phyloP scores from a whole-genome alignment of 2,888 invertebrate species.

The Cylindroiulus punctatus region DNA sequence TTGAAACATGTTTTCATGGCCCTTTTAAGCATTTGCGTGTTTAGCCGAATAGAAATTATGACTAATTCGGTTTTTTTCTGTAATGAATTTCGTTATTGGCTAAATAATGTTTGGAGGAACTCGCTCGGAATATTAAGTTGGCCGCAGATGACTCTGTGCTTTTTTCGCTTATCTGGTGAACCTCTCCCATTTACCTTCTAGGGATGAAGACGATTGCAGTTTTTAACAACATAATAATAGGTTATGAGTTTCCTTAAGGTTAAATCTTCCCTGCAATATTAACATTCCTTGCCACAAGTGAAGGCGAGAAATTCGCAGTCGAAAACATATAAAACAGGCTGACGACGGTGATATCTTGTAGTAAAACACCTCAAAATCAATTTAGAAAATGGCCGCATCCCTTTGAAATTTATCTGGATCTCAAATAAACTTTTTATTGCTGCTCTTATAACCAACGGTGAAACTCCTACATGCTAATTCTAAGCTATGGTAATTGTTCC shows the following conservation, averaged over 20 bases:
- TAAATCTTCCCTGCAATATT: constrained; percentile 43
- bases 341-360: neutral
- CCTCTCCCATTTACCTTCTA: constrained; percentile 47
- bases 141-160: constrained; percentile 16
- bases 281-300: constrained; percentile 16
- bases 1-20: constrained; percentile 22
- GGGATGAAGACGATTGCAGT: constrained; percentile 40
- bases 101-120: neutral
- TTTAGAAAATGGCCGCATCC: neutral
- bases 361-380: neutral
- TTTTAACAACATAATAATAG: constrained; percentile 45
- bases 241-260: constrained; percentile 45
- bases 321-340: constrained; percentile 8
- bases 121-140: constrained; percentile 42
- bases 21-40: constrained; percentile 34
- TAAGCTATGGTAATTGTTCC: too few species aligned
- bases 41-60: constrained; percentile 40
- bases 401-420: constrained; percentile 26
- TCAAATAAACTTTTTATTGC: constrained; percentile 17
- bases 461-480: too few species aligned
- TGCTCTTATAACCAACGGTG: neutral
- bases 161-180: constrained; percentile 30
- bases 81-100: constrained; percentile 45
- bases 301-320: constrained; percentile 29
- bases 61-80: constrained; percentile 25